A percentile compares a stretch with the other conserved stretches of the same genome.
Evolutionary conservation across 1,140 invertebrate species (phyloP).

Genomic region (Drosophila ambigua): DNA sequence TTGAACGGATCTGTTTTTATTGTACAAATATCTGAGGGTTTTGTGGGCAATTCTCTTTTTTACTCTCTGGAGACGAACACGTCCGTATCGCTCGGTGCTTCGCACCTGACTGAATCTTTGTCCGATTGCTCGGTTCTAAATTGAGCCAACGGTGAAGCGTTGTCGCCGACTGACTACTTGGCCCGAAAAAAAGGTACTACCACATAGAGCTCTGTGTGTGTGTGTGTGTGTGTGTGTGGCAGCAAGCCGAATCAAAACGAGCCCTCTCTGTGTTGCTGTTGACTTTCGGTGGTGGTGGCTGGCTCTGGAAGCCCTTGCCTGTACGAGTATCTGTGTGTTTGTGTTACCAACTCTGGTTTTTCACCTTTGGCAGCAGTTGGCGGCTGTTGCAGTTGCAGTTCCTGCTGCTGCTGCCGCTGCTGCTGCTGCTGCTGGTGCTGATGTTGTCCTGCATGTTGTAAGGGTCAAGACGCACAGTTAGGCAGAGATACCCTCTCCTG

Average conservation of each 20-base stretch:
- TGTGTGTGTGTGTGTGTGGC: slow-evolving; percentile 39
- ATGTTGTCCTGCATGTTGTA: slow-evolving; percentile 72
- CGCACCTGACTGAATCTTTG: slow-evolving; percentile 84
- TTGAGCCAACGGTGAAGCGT: slow-evolving; percentile 80
- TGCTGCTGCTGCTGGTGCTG: slow-evolving; percentile 18
- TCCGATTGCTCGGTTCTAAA: slow-evolving; percentile 77
- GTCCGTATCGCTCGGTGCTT: slow-evolving; percentile 83
- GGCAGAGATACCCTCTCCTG: slow-evolving; percentile 30
- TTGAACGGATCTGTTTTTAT: slow-evolving; percentile 20
- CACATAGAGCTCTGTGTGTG: slow-evolving; percentile 55
- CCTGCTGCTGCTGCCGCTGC: slow-evolving; percentile 22
- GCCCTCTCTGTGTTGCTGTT: slow-evolving; percentile 47
- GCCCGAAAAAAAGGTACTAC: slow-evolving; percentile 47
- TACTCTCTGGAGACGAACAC: slow-evolving; percentile 67
- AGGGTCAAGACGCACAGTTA: slow-evolving; percentile 79
- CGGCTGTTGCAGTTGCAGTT: slow-evolving; percentile 55
- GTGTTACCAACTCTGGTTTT: slow-evolving; percentile 78
- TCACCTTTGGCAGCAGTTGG: slow-evolving; percentile 81
- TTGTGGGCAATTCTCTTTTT: slow-evolving; percentile 21
- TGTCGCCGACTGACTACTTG: slow-evolving; percentile 26
- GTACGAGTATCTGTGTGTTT: slow-evolving; percentile 24
- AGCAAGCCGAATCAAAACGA: slow-evolving; percentile 76
- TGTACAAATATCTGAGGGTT: no score
- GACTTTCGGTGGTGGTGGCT: slow-evolving; percentile 32
- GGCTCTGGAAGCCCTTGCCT: slow-evolving; percentile 21